Evolutionary conservation across 2,797 vertebrate genomes (phyloP).

Genomic region (Cossypha polioptera): DNA sequence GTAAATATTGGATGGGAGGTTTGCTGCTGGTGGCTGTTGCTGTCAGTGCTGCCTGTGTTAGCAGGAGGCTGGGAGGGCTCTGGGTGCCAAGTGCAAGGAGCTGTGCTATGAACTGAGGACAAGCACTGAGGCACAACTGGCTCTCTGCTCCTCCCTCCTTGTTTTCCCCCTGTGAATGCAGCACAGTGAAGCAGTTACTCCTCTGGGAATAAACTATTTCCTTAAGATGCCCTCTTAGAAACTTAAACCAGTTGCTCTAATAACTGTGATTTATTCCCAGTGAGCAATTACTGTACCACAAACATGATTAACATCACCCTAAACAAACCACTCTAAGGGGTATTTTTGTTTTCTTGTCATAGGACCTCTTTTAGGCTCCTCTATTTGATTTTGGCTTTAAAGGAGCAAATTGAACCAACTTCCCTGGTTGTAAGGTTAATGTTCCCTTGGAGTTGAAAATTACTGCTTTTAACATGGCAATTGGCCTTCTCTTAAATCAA

Average conservation of each 20-base stretch:
- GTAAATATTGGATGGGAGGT: not conserved
- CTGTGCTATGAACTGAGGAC: not conserved
- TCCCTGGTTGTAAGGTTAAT: not conserved
- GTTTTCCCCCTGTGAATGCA: not conserved
- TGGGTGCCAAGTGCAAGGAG: not conserved
- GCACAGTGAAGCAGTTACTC: not conserved
- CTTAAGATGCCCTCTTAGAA: constrained; percentile 8
- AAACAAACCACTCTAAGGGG: not conserved
- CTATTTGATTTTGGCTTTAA: not conserved
- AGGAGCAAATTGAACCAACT: not conserved
- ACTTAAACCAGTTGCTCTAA: not conserved
- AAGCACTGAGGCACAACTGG: not conserved
- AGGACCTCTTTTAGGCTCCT: not conserved
- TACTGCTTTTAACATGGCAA: not conserved
- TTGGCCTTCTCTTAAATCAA: not conserved
- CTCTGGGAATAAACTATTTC: not conserved
- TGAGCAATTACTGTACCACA: not conserved
- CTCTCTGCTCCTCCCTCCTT: not conserved
- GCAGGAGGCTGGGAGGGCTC: not conserved
- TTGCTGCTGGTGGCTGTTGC: not conserved
- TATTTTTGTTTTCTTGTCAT: not conserved
- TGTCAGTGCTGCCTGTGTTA: not conserved
- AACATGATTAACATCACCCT: not conserved
- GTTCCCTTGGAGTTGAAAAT: not conserved
- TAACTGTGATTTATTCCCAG: not conserved